These are phyloP conservation scores for Eidolon dupreanum DNA, from an alignment of 2,797 vertebrate genomes.

Conservation along the genomic window DNA sequence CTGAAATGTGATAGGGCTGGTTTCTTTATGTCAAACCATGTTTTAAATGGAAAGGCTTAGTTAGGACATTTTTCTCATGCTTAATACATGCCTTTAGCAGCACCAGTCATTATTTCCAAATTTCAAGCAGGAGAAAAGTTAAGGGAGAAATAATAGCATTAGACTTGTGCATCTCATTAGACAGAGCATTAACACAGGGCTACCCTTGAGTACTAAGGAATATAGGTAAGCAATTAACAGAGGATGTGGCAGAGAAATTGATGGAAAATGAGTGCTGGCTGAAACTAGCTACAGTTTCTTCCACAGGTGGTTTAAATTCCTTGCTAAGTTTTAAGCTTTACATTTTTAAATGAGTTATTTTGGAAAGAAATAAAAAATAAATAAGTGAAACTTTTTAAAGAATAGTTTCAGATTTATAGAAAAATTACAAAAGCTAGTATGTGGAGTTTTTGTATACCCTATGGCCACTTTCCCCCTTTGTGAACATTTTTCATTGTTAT, in stretches of 20 bases:
- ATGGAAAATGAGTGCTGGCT: background rate
- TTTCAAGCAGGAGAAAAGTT: background rate
- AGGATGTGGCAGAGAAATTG: background rate
- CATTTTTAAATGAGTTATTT: background rate
- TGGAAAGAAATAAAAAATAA: background rate
- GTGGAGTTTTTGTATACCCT: background rate
- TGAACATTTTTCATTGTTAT: background rate
- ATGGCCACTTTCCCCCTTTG: background rate
- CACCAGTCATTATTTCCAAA: background rate
- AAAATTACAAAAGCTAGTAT: background rate
- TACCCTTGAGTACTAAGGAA: background rate
- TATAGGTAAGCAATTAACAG: background rate
- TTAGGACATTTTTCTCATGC: background rate
- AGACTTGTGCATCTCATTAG: background rate
- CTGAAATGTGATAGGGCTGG: no score
- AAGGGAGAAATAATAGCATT: background rate
- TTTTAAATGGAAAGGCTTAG: no score
- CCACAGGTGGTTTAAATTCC: background rate
- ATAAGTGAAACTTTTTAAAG: background rate
- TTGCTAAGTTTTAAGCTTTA: background rate
- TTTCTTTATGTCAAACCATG: no score
- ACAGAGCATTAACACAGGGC: background rate
- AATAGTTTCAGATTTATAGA: background rate
- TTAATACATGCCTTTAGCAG: background rate
- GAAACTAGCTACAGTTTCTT: background rate